Evolutionary conservation across 2,797 vertebrate species (phyloP).

Genomic region (Coregonus sp.): DNA sequence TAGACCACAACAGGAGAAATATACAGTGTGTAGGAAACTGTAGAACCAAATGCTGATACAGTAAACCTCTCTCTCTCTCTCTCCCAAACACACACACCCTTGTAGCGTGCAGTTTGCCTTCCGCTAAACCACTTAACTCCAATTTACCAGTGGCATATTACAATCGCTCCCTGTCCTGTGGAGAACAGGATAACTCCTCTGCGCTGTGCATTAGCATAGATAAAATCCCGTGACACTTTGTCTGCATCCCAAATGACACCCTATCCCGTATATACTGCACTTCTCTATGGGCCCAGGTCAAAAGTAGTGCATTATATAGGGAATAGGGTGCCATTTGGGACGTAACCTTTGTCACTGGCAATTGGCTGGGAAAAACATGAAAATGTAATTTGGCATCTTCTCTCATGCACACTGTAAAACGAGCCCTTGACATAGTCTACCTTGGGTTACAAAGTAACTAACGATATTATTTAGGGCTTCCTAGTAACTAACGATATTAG

Average conservation of each 20-base stretch:
- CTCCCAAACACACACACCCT: not conserved
- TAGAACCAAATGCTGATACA: not conserved
- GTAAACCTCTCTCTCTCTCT: constrained; percentile 3
- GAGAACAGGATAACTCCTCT: constrained; percentile 14
- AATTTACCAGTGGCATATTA: constrained; percentile 26
- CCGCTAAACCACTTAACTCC: constrained; percentile 31
- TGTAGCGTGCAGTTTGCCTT: constrained; percentile 22
- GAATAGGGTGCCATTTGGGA: not conserved
- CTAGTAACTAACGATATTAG: no score
- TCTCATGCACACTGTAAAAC: no score
- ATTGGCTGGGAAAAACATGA: not conserved
- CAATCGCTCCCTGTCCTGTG: constrained; percentile 19
- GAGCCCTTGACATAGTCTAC: no score
- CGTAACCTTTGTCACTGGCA: not conserved
- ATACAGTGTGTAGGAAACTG: not conserved
- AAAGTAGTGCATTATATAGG: not conserved
- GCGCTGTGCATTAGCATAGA: constrained; percentile 14
- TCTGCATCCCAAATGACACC: not conserved
- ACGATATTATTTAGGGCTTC: no score
- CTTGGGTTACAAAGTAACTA: no score
- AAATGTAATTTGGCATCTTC: not conserved
- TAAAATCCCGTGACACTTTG: constrained; percentile 13
- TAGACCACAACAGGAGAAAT: not conserved
- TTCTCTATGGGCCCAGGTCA: not conserved
- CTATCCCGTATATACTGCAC: not conserved